Evolutionary conservation across 2,113 vertebrate species (phyloP).

Genomic region (Nestor notabilis): DNA sequence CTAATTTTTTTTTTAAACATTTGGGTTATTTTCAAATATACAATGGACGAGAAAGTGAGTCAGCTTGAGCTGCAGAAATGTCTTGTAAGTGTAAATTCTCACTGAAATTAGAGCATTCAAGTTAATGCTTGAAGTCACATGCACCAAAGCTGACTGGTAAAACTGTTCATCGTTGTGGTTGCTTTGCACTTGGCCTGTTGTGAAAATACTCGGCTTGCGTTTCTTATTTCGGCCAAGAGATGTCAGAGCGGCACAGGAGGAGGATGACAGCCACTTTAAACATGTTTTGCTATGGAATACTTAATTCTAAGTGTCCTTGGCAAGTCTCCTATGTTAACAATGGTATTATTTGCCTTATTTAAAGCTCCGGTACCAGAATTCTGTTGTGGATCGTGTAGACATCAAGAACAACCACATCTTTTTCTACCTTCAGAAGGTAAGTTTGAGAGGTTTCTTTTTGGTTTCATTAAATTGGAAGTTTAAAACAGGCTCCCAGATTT

Average conservation of each 20-base stretch:
- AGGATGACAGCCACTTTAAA: accelerated
- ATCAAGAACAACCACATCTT: constrained; percentile 55
- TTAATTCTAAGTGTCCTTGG: neutral
- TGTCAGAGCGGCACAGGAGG: neutral
- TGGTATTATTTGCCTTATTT: neutral
- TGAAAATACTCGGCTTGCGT: neutral
- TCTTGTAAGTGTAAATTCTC: neutral
- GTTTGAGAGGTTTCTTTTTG: neutral
- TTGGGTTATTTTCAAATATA: neutral
- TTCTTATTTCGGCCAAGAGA: neutral
- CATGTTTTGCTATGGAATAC: accelerated
- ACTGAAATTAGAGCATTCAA: neutral
- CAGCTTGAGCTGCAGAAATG: neutral
- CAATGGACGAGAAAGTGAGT: neutral
- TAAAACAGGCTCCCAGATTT: neutral
- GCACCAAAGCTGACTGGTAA: neutral
- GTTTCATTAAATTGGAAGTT: neutral
- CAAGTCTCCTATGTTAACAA: neutral
- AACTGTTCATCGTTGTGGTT: neutral
- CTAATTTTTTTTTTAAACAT: neutral
- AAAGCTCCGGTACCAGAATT: constrained; percentile 40
- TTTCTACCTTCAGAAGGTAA: constrained; percentile 65
- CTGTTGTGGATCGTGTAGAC: constrained; percentile 42
- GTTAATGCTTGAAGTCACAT: neutral
- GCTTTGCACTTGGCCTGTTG: accelerated